Evolutionary conservation across 2,888 invertebrate species (phyloP), one percentile per base, ranked within the genome.

Genomic region (Caenorhabditis sulstoni): DNA sequence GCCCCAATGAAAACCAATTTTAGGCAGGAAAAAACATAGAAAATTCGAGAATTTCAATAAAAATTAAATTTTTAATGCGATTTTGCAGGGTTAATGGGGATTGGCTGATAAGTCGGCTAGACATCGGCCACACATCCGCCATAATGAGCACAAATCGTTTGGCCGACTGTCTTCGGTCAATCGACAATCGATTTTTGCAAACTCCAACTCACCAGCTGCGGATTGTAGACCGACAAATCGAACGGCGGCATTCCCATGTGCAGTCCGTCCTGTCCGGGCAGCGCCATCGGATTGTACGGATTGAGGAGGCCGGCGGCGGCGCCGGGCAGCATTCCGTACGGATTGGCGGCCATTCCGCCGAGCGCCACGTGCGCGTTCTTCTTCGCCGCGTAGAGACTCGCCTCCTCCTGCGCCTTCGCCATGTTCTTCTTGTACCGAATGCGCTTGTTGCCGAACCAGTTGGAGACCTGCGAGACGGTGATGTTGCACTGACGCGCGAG

Each of bases 391-490:
- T 98, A 98, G 90, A 98, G 93, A 92, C 97, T 97, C 75, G 98
- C 98, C 92, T 99, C 98, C 92, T 99, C 98, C 92, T 98, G 97
- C 73, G 97, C 84, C 92, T 99, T 99, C 90, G 97, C 97, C 87
- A 99, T 98, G 92, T 98, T 98, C 93, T 99, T 99, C 94, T 99
- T 99, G 93, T 98, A 99, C 90, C 98, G 94, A 92, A 99, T 99
- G 91, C 98, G 94, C 92, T 98, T 98, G 93, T 98, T 98, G 88
- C 98, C 98, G 91, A 98, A 98, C 98, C 98, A 98, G 93, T 98
- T 98, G 87, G 97, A 97, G 0, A 86, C 86, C 83, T 85, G 71
- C 77, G 95, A 95, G 78, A 97, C 96, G 79, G 99, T 98, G 91
- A 99, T 99, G 91, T 97, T 96, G 92, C 99, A 99, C 92, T 98